Percentiles rank a stretch among this genome's conserved stretches.
These are phyloP conservation scores for Cheilosia impressa DNA, from an alignment of 2,888 invertebrate species.

Conservation along the genomic window DNA sequence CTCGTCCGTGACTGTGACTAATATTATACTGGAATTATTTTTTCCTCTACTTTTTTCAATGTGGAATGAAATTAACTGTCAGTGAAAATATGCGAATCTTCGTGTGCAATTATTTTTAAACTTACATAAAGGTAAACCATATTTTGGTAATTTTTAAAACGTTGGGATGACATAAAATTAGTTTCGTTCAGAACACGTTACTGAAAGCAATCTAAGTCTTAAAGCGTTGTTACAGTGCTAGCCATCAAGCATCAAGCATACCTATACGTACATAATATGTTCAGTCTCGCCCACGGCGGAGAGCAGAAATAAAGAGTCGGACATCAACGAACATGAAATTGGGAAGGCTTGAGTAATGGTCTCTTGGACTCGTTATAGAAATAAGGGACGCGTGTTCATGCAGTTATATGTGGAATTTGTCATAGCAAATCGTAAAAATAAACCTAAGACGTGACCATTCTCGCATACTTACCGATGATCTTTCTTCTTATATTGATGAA, in stretches of 20 bases:
- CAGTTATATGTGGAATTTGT: constrained; percentile 82
- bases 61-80: constrained; percentile 64
- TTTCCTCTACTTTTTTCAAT: constrained; percentile 36
- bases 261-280: background rate
- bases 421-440: constrained; percentile 68
- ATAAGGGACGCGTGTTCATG: constrained; percentile 80
- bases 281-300: constrained; percentile 43
- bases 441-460: constrained; percentile 64
- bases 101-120: constrained; percentile 8
- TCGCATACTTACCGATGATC: constrained; percentile 28
- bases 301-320: constrained; percentile 51
- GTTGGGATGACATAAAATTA: constrained; percentile 54
- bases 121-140: constrained; percentile 42
- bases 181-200: constrained; percentile 33
- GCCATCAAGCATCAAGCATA: constrained; percentile 6
- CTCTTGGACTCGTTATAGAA: constrained; percentile 51
- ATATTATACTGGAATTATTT: constrained; percentile 55
- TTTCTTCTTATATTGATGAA: constrained; percentile 18
- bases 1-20: constrained; percentile 71
- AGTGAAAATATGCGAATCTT: constrained; percentile 2
- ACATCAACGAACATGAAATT: constrained; percentile 47
- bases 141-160: constrained; percentile 41
- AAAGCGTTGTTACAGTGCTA: constrained; percentile 23
- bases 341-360: constrained; percentile 55
- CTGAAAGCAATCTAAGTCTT: constrained; percentile 43